Conservation (phyloP, 2,797 vertebrate species). For the Xerus rutilus region DNA sequence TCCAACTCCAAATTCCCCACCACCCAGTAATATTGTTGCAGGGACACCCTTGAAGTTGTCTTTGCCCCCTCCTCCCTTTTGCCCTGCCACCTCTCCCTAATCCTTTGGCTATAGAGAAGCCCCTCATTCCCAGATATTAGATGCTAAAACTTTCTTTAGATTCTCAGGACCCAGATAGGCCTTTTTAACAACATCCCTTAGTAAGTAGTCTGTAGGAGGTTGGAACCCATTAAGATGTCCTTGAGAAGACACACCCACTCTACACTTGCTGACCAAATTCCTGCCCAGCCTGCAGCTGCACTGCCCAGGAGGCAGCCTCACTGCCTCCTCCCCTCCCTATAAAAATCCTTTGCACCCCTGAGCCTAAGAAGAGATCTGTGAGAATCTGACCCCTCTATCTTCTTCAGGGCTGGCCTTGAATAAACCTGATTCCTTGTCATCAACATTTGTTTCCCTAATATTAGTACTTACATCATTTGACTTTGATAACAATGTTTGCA, state of each 20-base stretch:
- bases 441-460: background rate
- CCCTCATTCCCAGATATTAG: background rate
- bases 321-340: background rate
- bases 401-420: background rate
- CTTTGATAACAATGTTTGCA: background rate
- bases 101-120: background rate
- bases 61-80: background rate
- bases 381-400: background rate
- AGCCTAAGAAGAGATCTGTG: background rate
- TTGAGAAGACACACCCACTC: background rate
- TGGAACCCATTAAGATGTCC: background rate
- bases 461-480: background rate
- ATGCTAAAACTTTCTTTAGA: background rate
- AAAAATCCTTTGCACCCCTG: background rate
- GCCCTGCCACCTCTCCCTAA: background rate
- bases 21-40: background rate
- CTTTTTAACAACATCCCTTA: background rate
- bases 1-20: background rate
- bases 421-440: background rate
- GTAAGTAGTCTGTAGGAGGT: background rate
- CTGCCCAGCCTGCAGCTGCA: background rate
- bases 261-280: background rate
- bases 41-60: background rate
- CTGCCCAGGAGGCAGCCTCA: too few relatives aligned
- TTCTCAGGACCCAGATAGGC: background rate